phyloP scores from a whole-genome alignment of 2,797 vertebrate species.

The Brachyrhaphis roseni region DNA sequence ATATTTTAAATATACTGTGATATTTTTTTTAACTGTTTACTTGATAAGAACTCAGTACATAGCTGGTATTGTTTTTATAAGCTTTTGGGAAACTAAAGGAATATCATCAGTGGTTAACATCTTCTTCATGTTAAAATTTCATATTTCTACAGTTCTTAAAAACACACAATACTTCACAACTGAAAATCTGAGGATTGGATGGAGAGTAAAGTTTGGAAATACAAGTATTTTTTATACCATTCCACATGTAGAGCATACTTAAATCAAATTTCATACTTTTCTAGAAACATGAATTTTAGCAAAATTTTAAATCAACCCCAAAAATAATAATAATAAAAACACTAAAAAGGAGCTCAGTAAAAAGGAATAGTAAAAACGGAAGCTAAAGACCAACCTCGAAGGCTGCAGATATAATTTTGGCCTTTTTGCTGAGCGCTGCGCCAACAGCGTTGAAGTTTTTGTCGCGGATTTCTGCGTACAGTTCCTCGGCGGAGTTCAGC shows the following conservation, averaged over 20 bases:
- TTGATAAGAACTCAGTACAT: background rate
- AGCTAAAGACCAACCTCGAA: constrained; percentile 87
- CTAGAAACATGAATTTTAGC: background rate
- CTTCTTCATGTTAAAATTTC: background rate
- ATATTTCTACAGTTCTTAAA: background rate
- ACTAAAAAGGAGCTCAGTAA: fast-evolving
- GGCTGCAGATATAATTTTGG: constrained; percentile 97
- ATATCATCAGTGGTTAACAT: background rate
- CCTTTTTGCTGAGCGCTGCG: constrained; percentile 96
- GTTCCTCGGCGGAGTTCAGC: constrained; percentile 96
- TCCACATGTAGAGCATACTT: background rate
- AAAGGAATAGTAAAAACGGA: constrained; percentile 1
- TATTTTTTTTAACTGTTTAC: background rate
- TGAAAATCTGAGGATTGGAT: background rate
- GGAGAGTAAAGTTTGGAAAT: background rate
- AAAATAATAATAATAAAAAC: background rate
- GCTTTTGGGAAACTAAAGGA: background rate
- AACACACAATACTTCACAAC: background rate
- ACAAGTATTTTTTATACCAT: background rate
- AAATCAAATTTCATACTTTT: background rate
- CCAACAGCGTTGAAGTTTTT: constrained; percentile 99
- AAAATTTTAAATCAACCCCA: background rate
- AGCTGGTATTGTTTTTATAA: background rate
- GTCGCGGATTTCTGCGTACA: constrained; percentile 96
- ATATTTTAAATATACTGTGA: too few relatives aligned